Evolutionary conservation across 1,140 invertebrate genomes (phyloP).

Genomic region (Steinernema feltiae): DNA sequence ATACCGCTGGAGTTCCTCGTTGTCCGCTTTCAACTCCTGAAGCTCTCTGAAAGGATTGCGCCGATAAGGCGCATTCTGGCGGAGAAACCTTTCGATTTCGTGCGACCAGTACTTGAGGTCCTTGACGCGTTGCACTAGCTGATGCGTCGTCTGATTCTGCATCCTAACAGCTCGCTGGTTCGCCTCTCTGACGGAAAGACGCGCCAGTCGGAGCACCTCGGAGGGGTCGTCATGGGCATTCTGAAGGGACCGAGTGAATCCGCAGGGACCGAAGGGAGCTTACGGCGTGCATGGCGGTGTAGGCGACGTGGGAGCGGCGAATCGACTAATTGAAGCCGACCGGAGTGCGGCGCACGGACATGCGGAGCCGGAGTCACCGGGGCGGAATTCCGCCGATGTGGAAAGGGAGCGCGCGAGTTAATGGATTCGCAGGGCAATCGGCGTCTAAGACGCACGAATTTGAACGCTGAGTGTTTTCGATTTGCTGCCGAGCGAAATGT

Average conservation of each 20-base stretch:
- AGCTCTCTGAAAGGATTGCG: slow-evolving; percentile 39
- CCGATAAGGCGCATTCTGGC: not conserved
- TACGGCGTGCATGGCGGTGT: not conserved
- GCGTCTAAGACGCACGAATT: no score
- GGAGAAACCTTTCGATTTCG: slow-evolving; percentile 45
- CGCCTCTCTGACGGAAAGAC: slow-evolving; percentile 50
- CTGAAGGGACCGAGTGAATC: not conserved
- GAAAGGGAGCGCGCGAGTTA: no score
- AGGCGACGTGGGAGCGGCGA: not conserved
- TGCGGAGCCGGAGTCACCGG: no score
- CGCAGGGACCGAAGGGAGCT: not conserved
- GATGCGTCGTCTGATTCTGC: slow-evolving; percentile 52
- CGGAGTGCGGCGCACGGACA: no score
- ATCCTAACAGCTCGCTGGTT: slow-evolving; percentile 46
- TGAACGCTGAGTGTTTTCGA: no score
- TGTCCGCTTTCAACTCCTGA: slow-evolving; percentile 48
- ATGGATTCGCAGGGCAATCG: no score
- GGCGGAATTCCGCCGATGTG: no score
- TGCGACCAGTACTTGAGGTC: slow-evolving; percentile 53
- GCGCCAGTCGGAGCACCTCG: slow-evolving; percentile 48
- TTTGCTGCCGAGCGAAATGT: no score
- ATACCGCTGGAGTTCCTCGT: slow-evolving; percentile 46
- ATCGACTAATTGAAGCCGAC: no score
- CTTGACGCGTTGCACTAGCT: slow-evolving; percentile 49
- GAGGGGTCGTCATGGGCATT: slow-evolving; percentile 42